Evolutionary conservation across 1,140 invertebrate species (phyloP), one percentile per base, ranked within the genome.

Genomic region (Andrena cerasifolii): DNA sequence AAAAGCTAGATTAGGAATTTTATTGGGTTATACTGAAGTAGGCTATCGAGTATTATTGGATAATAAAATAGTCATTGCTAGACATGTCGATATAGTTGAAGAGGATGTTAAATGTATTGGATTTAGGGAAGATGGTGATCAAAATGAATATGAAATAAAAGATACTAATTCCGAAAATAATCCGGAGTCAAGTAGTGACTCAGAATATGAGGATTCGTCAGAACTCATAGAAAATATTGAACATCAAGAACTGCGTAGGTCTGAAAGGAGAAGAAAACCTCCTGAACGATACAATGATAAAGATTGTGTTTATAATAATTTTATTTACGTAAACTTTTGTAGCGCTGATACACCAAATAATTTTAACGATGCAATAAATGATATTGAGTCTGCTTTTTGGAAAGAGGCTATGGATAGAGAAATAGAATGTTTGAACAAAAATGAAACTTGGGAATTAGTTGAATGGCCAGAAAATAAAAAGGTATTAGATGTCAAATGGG

Each of bases 1-100:
- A 54, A 83, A 83, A 58, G 78, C 72, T 21, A 43, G 77, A 31
- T n/a, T 80, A 59, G 77, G 72, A 45, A 77, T 80, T 28, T 31
- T 80, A 24, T n/a, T 80, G 36, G 72, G 81, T 10, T 63, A 71
- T 33, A 16, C 8, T 7, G 4, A 28, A 5, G 67, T 71, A 18
- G 67, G 54, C 26, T 71, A 49, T 43, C n/a, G 78, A 61, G 54
- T 80, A 28, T 51, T 81, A 16, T 1, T 81, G 14, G 70, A 78
- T 54, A 77, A 80, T 59, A 80, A 54, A 54, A 58, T 80, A 26
- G 72, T 80, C 33, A 65, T 75, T 18, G 77, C 76, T 8, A 74
- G 72, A 61, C 49, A 82, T 67, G 80, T 76, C 16, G 77, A 83
- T 54, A 61, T 83, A 31, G 53, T 85, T 18, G 80, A 85, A 77